phyloP scores from a whole-genome alignment of 2,797 vertebrate genomes.

The Cyprinella venusta region DNA sequence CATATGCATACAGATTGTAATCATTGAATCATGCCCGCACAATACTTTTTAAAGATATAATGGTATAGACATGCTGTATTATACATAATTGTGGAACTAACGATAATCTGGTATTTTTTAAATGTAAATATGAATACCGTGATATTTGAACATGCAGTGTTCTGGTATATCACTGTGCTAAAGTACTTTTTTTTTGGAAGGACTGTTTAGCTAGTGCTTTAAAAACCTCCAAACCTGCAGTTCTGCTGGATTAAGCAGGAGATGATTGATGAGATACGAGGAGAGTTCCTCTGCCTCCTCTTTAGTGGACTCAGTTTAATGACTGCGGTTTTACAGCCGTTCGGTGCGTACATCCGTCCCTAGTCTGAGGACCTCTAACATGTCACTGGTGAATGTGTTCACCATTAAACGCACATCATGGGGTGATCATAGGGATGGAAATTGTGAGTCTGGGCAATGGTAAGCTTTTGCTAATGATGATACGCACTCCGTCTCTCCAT shows the following conservation, averaged over 20 bases:
- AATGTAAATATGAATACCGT: neutral
- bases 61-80: neutral
- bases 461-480: constrained; percentile 44
- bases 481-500: constrained; percentile 11
- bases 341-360: constrained; percentile 7
- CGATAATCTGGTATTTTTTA: neutral
- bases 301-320: constrained; percentile 25
- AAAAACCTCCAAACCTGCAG: neutral
- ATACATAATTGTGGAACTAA: neutral
- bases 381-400: constrained; percentile 31
- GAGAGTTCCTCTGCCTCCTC: constrained; percentile 17
- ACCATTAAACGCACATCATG: constrained; percentile 46
- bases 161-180: neutral
- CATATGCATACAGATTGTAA: too few relatives aligned
- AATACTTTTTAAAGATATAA: neutral
- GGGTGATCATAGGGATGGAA: constrained; percentile 37
- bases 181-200: neutral
- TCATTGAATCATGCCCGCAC: neutral
- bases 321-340: constrained; percentile 28
- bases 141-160: neutral
- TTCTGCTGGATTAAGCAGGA: constrained; percentile 11
- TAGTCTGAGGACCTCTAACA: constrained; percentile 45
- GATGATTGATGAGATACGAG: constrained; percentile 29
- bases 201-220: neutral
- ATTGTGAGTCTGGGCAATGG: constrained; percentile 18